Percentiles rank a stretch among this genome's conserved stretches.
Evolutionary conservation across 2,888 invertebrate species (phyloP).

Genomic region (Augiades crinisus): DNA sequence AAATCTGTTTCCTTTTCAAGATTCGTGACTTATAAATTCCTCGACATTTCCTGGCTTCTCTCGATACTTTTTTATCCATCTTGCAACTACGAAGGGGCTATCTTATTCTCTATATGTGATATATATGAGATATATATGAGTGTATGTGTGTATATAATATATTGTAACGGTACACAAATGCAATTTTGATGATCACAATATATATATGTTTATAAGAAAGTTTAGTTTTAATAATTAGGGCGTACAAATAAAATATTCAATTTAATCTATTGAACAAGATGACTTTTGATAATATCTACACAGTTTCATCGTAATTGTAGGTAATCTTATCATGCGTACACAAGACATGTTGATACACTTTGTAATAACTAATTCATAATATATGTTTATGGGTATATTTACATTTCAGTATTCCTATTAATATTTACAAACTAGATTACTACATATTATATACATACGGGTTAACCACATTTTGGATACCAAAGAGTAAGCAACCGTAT

Average conservation of each 20-base stretch:
- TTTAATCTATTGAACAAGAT: slow-evolving; percentile 10
- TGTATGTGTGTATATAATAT: no score
- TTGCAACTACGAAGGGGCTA: no score
- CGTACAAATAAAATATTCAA: slow-evolving; percentile 15
- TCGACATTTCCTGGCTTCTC: no score
- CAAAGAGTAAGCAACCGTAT: slow-evolving; percentile 26
- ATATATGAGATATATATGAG: no score
- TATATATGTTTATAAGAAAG: slow-evolving; percentile 14
- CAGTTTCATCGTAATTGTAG: slow-evolving; percentile 4
- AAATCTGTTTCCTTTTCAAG: no score
- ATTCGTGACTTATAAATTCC: slow-evolving; percentile 81
- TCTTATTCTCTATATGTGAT: no score
- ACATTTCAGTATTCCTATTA: slow-evolving; percentile 1
- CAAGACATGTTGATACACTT: neutral
- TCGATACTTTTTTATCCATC: no score
- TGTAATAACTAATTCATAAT: slow-evolving; percentile 1
- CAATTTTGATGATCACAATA: no score
- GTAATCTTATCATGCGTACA: slow-evolving; percentile 7
- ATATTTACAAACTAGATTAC: slow-evolving; percentile 12
- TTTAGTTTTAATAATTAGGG: neutral
- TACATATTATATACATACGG: slow-evolving; percentile 1
- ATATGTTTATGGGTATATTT: slow-evolving; percentile 3
- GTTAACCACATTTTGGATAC: slow-evolving; percentile 34
- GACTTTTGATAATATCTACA: slow-evolving; percentile 16
- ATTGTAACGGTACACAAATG: no score